Evolutionary conservation across 2,113 vertebrate species (phyloP).

Genomic region (Crotalus horridus): DNA sequence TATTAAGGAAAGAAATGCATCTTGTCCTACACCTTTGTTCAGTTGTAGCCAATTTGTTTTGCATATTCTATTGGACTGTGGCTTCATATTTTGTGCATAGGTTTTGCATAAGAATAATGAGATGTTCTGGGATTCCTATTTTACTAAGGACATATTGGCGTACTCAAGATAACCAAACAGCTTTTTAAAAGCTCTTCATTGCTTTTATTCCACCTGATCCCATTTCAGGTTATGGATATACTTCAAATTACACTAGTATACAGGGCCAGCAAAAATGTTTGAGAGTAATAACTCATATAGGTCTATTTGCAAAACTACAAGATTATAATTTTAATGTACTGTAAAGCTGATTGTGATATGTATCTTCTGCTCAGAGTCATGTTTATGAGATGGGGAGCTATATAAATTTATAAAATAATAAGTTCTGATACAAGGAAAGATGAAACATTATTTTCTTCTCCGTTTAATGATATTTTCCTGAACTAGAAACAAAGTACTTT

Average conservation of each 20-base stretch:
- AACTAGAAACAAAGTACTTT: background rate
- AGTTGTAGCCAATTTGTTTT: background rate
- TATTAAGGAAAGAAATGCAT: background rate
- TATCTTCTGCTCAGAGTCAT: background rate
- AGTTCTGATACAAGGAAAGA: background rate
- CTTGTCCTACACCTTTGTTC: background rate
- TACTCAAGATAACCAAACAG: background rate
- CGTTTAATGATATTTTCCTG: background rate
- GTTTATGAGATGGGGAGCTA: background rate
- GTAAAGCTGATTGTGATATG: background rate
- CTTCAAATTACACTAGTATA: background rate
- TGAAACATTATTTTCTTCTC: background rate
- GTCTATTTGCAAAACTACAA: background rate
- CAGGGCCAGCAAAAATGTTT: background rate
- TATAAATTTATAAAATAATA: background rate
- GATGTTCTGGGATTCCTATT: background rate
- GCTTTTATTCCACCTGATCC: background rate
- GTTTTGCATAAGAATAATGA: background rate
- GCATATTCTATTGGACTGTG: background rate
- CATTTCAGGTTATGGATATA: background rate
- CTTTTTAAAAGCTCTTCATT: background rate
- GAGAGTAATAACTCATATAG: background rate
- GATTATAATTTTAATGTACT: background rate
- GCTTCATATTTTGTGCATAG: background rate
- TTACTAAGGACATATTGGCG: background rate